Evolutionary conservation across 2,113 vertebrate genomes (phyloP).

Genomic region (Capra hircus): DNA sequence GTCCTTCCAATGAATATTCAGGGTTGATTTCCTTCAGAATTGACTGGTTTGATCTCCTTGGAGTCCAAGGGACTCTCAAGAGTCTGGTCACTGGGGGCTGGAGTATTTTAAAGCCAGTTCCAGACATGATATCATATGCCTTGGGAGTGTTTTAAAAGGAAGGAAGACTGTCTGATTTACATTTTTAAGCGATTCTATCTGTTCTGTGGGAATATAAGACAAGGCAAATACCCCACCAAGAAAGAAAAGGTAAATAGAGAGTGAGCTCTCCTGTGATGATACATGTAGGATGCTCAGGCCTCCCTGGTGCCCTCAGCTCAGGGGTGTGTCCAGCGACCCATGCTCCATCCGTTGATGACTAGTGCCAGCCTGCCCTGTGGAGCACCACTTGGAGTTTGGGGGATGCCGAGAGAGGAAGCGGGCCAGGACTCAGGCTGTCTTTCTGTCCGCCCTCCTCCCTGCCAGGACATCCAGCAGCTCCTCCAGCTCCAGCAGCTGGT

Average conservation of each 20-base stretch:
- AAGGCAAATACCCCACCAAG: constrained; percentile 39
- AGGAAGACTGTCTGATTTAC: constrained; percentile 37
- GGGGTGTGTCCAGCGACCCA: fast-evolving
- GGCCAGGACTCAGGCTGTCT: not conserved
- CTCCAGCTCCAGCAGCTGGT: constrained; percentile 93
- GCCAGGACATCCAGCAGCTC: constrained; percentile 91
- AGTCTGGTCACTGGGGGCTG: not conserved
- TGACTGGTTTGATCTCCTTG: not conserved
- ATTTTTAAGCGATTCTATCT: constrained; percentile 52
- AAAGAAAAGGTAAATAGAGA: constrained; percentile 15
- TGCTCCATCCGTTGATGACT: fast-evolving
- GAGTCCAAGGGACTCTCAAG: not conserved
- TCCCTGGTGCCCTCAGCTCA: not conserved
- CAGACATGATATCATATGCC: not conserved
- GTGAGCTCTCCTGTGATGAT: not conserved
- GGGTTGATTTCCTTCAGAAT: not conserved
- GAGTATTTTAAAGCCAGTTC: constrained; percentile 15
- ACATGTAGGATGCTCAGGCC: not conserved
- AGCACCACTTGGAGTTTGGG: not conserved
- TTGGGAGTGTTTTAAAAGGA: constrained; percentile 36
- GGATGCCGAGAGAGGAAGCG: not conserved
- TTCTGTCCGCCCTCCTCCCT: not conserved
- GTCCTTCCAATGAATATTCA: not conserved
- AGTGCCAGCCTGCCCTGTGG: not conserved
- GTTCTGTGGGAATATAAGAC: constrained; percentile 25